These are phyloP conservation scores for Gerris buenoi DNA, from an alignment of 1,140 invertebrate genomes.

Conservation along the genomic window DNA sequence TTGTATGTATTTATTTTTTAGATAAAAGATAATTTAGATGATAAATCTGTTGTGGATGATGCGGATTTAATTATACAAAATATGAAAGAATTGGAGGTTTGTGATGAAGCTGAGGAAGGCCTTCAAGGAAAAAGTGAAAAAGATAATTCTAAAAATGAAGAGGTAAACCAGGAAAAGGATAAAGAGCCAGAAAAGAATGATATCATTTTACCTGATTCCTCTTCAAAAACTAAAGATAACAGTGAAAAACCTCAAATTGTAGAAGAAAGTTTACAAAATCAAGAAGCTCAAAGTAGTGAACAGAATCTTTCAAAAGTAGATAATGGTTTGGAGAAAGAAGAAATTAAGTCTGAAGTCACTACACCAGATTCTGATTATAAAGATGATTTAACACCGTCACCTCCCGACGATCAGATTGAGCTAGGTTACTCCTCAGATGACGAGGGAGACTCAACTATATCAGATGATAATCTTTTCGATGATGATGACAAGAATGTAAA, in stretches of 20 bases:
- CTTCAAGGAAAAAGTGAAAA: too few species aligned
- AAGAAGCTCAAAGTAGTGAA: too few species aligned
- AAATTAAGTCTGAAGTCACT: conserved; percentile 7
- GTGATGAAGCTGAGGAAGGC: not conserved
- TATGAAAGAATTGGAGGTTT: not conserved
- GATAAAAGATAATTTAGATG: too few species aligned
- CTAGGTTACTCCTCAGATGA: conserved; percentile 10
- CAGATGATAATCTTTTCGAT: conserved; percentile 30
- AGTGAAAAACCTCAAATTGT: conserved; percentile 30
- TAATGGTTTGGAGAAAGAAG: too few species aligned
- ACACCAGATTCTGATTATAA: not conserved
- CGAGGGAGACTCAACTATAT: conserved; percentile 16
- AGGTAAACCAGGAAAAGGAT: not conserved
- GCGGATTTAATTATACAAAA: not conserved
- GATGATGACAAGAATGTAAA: conserved; percentile 28
- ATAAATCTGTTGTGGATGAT: not conserved
- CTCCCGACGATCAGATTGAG: conserved; percentile 8
- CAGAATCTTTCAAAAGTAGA: too few species aligned
- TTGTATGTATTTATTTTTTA: too few species aligned
- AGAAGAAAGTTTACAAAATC: conserved; percentile 27
- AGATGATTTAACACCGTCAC: not conserved
- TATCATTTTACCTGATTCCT: not conserved
- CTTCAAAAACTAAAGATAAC: conserved; percentile 26
- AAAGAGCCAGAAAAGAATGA: conserved; percentile 6
- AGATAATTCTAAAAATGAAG: too few species aligned